Conservation (phyloP, 2,797 vertebrate genomes). For the Sebastes ruberrimus region DNA sequence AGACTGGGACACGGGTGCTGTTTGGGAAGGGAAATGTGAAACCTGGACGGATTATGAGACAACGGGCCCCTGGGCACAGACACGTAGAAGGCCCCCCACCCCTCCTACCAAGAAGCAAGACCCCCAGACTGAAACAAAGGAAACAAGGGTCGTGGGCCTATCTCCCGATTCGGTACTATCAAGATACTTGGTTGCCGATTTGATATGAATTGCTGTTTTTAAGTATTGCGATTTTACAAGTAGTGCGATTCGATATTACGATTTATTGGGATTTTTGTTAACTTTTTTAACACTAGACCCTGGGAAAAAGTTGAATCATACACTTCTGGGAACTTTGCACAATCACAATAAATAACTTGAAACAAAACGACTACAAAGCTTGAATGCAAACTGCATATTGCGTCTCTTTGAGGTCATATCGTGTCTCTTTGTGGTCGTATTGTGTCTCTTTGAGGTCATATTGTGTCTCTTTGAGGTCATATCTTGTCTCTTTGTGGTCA, state of each 20-base stretch:
- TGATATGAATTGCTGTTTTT: too few species aligned
- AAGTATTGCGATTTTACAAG: too few species aligned
- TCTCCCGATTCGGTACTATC: too few species aligned
- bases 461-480: not conserved
- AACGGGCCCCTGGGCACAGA: not conserved
- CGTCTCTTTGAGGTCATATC: not conserved
- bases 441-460: not conserved
- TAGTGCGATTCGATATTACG: too few species aligned
- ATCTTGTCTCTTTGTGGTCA: fast-evolving
- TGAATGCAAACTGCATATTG: not conserved
- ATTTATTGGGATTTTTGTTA: too few species aligned
- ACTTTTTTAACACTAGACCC: too few species aligned
- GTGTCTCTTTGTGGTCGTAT: too few species aligned
- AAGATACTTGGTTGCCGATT: too few species aligned
- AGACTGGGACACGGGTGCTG: not conserved
- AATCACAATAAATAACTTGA: not conserved
- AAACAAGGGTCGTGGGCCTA: not conserved
- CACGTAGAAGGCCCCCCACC: not conserved
- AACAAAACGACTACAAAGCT: not conserved
- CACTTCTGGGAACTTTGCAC: too few species aligned
- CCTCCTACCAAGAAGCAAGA: fast-evolving
- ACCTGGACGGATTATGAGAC: not conserved
- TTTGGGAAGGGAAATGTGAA: not conserved
- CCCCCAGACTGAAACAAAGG: not conserved
- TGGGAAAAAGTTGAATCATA: too few species aligned